phyloP scores from a whole-genome alignment of 2,888 invertebrate species.

The Leptopilina syphax region DNA sequence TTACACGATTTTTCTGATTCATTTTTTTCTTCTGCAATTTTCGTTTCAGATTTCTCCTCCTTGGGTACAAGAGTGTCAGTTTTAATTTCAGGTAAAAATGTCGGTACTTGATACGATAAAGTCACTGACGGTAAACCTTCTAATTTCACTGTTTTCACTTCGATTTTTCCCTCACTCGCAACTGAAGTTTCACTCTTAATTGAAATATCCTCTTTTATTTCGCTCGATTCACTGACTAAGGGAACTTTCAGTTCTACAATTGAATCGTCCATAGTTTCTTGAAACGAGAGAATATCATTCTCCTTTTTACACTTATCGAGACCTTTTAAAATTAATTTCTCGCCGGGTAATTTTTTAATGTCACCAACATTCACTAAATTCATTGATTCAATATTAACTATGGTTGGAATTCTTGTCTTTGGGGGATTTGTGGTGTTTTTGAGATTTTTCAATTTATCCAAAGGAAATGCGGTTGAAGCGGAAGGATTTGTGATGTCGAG shows the following conservation, averaged over 20 bases:
- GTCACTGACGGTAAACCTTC: slow-evolving; percentile 53
- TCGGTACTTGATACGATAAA: slow-evolving; percentile 49
- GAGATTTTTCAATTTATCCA: background rate
- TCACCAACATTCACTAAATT: background rate
- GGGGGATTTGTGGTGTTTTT: background rate
- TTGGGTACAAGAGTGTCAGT: background rate
- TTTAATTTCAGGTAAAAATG: background rate
- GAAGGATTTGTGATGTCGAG: background rate
- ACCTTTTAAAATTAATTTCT: no score
- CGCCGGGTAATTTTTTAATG: background rate
- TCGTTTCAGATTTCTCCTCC: background rate
- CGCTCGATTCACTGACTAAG: background rate
- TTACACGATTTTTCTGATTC: slow-evolving; percentile 3
- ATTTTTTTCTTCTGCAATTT: background rate
- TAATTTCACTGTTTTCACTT: slow-evolving; percentile 49
- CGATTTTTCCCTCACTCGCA: slow-evolving; percentile 42
- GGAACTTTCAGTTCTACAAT: no score
- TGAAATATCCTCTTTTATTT: background rate
- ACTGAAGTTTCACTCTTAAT: background rate
- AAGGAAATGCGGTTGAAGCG: background rate
- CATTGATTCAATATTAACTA: slow-evolving; percentile 16
- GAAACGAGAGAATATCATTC: no score
- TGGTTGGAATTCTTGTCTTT: background rate
- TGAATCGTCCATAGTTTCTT: no score
- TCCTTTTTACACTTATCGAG: no score